A percentile compares a stretch with the other conserved stretches of the same genome.
These are phyloP conservation scores for Hipposideros armiger DNA, from an alignment of 2,113 vertebrate species.

Conservation along the genomic window DNA sequence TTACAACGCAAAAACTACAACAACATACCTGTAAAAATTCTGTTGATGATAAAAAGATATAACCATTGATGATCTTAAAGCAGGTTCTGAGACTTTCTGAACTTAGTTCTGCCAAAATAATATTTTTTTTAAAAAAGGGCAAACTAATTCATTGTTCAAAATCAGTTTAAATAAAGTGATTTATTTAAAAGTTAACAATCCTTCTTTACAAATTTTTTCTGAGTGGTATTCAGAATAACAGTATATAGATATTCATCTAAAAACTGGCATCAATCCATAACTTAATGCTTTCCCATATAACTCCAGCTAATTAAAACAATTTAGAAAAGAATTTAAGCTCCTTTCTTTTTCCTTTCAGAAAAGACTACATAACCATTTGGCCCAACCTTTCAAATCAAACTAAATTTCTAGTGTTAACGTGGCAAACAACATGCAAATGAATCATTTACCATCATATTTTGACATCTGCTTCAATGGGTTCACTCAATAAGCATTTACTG, in stretches of 20 bases:
- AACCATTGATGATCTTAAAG: slow-evolving; percentile 98
- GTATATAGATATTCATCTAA: background rate
- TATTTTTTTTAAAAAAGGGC: slow-evolving; percentile 44
- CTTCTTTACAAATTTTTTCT: slow-evolving; percentile 39
- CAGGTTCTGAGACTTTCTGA: slow-evolving; percentile 97
- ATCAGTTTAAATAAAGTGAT: slow-evolving; percentile 52
- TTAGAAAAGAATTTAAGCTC: background rate
- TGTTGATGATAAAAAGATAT: slow-evolving; percentile 94
- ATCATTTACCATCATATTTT: background rate
- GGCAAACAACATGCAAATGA: background rate
- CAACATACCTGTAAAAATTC: slow-evolving; percentile 96
- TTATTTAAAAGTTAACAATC: slow-evolving; percentile 7
- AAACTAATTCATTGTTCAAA: slow-evolving; percentile 50
- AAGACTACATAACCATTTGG: background rate
- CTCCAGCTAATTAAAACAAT: background rate
- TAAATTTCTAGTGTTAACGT: background rate
- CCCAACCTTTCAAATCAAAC: slow-evolving; percentile 15
- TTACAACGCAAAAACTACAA: slow-evolving; percentile 53
- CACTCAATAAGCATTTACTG: background rate
- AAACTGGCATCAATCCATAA: slow-evolving; percentile 31
- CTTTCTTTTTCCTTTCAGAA: background rate
- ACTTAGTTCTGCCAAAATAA: slow-evolving; percentile 93
- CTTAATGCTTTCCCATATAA: background rate
- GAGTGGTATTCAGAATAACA: background rate
- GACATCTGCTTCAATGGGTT: background rate